A percentile compares a stretch with the other conserved stretches of the same genome.
phyloP scores from a whole-genome alignment of 2,113 vertebrate genomes.

The Calidris pugnax region DNA sequence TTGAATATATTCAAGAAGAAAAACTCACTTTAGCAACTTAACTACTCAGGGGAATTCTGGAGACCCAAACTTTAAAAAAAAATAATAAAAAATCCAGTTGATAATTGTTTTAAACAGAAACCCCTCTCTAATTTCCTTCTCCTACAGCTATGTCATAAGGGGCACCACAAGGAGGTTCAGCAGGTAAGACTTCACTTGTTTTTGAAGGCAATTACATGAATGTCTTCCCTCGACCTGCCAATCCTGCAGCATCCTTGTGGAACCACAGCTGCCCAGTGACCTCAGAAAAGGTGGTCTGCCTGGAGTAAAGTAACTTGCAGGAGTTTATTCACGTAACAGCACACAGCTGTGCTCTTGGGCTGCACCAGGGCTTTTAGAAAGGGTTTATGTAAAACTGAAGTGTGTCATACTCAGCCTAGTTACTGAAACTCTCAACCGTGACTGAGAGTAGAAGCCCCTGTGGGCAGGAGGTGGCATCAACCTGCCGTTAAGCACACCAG shows the following conservation, averaged over 20 bases:
- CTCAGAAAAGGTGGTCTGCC: background rate
- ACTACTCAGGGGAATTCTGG: background rate
- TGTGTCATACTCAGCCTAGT: background rate
- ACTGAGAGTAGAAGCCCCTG: background rate
- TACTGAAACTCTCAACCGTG: background rate
- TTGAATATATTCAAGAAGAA: background rate
- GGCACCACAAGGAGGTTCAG: background rate
- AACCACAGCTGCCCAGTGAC: background rate
- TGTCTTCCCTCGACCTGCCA: background rate
- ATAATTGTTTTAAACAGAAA: background rate
- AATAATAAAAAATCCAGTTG: background rate
- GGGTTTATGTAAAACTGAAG: background rate
- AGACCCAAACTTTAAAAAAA: background rate
- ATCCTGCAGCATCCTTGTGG: background rate
- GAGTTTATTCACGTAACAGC: background rate
- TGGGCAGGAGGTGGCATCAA: background rate
- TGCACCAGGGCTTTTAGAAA: background rate
- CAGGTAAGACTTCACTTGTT: background rate
- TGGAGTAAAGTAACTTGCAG: background rate
- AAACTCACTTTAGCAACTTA: background rate
- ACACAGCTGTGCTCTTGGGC: accelerated
- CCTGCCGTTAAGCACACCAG: accelerated
- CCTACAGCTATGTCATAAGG: background rate
- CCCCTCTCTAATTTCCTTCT: background rate
- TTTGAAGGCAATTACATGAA: background rate